Conservation (phyloP, 2,888 invertebrate genomes). For the Neoaliturus tenellus region DNA sequence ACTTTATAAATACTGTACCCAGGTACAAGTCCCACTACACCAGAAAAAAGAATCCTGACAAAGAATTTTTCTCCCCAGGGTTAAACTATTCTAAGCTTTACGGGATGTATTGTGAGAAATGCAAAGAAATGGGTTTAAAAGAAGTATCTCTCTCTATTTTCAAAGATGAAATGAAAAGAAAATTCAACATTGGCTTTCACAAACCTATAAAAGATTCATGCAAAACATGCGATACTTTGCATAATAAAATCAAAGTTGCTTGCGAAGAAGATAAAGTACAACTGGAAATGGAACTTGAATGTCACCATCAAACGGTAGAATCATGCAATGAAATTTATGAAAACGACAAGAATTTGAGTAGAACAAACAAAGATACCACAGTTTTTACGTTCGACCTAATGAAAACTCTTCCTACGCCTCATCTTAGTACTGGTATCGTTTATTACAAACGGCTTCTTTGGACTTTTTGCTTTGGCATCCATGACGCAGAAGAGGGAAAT, state of each 20-base stretch:
- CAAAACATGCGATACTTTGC: constrained; percentile 49
- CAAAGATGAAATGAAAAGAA: constrained; percentile 37
- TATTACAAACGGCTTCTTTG: constrained; percentile 57
- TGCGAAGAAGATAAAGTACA: constrained; percentile 20
- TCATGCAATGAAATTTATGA: constrained; percentile 18
- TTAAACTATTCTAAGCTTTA: constrained; percentile 41
- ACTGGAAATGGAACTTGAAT: not conserved
- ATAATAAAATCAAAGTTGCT: constrained; percentile 43
- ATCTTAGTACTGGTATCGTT: constrained; percentile 37
- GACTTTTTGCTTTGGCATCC: constrained; percentile 45
- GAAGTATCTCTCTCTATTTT: constrained; percentile 29
- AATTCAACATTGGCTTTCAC: constrained; percentile 46
- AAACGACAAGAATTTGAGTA: constrained; percentile 1
- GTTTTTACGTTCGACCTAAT: constrained; percentile 53
- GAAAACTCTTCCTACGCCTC: constrained; percentile 55
- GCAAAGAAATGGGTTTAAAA: constrained; percentile 39
- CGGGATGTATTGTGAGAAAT: constrained; percentile 39
- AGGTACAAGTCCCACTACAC: constrained; percentile 48
- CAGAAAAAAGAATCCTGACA: constrained; percentile 40
- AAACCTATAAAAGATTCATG: constrained; percentile 31
- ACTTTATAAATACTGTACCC: constrained; percentile 38
- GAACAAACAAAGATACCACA: constrained; percentile 20
- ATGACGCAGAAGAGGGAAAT: not conserved
- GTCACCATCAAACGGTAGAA: constrained; percentile 18
- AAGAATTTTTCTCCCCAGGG: constrained; percentile 38